Conservation (phyloP, 2,888 invertebrate genomes). For the Himalopsyche tibetana region DNA sequence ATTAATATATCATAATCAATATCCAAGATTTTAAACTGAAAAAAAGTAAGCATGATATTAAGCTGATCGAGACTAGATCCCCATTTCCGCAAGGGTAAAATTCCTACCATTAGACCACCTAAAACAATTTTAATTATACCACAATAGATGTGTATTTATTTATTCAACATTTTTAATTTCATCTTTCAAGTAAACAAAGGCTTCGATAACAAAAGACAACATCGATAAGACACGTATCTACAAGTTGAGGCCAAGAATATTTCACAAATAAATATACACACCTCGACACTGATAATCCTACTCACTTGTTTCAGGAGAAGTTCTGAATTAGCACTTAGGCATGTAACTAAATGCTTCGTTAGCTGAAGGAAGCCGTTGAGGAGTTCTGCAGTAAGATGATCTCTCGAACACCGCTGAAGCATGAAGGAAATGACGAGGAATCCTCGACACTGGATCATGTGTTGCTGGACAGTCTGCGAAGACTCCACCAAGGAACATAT, state of each 20-base stretch:
- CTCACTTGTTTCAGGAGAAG: conserved; percentile 93
- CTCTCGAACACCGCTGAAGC: conserved; percentile 93
- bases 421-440: conserved; percentile 98
- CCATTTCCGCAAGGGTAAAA: no score
- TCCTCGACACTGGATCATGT: conserved; percentile 99
- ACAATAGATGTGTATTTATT: no score
- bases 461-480: conserved; percentile 98
- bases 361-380: conserved; percentile 93
- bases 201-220: background rate
- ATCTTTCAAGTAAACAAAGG: no score
- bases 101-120: no score
- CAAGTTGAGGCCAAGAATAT: background rate
- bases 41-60: no score
- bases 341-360: conserved; percentile 95
- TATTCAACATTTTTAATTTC: no score
- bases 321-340: conserved; percentile 94
- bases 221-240: background rate
- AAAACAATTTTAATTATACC: no score
- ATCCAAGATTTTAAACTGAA: no score
- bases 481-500: conserved; percentile 98
- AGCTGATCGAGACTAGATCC: no score
- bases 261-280: conserved; percentile 9
- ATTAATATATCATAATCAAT: no score
- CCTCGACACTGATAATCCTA: conserved; percentile 54
- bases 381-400: conserved; percentile 96